Evolutionary conservation across 2,113 vertebrate genomes (phyloP).

Genomic region (Turnix velox): DNA sequence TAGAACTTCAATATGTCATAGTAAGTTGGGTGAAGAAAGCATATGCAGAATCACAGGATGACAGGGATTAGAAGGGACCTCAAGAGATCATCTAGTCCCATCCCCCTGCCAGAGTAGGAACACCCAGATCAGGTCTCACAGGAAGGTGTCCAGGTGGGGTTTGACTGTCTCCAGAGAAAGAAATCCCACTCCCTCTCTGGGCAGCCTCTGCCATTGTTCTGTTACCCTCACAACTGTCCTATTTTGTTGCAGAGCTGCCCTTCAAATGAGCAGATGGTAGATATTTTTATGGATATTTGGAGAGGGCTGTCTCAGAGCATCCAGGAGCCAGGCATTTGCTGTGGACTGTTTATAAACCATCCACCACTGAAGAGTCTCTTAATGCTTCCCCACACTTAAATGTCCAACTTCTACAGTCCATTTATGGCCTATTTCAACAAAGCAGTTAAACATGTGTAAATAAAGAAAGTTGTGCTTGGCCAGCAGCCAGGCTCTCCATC

Average conservation of each 20-base stretch:
- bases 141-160: no score
- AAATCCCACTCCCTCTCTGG: no score
- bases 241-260: not conserved
- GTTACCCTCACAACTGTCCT: no score
- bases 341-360: conserved; percentile 1
- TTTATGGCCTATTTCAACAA: conserved; percentile 26
- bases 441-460: conserved; percentile 33
- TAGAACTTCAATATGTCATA: rapidly evolving
- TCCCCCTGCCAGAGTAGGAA: no score
- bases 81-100: no score
- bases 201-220: no score
- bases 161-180: no score
- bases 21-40: not conserved
- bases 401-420: conserved; percentile 22
- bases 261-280: not conserved
- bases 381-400: conserved; percentile 34
- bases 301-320: not conserved
- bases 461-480: not conserved
- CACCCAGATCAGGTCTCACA: no score
- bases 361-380: conserved; percentile 36
- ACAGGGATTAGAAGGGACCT: no score
- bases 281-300: not conserved
- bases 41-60: no score
- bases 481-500: not conserved
- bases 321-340: not conserved